Conservation (phyloP, 2,113 vertebrate genomes). For the Willisornis vidua region DNA sequence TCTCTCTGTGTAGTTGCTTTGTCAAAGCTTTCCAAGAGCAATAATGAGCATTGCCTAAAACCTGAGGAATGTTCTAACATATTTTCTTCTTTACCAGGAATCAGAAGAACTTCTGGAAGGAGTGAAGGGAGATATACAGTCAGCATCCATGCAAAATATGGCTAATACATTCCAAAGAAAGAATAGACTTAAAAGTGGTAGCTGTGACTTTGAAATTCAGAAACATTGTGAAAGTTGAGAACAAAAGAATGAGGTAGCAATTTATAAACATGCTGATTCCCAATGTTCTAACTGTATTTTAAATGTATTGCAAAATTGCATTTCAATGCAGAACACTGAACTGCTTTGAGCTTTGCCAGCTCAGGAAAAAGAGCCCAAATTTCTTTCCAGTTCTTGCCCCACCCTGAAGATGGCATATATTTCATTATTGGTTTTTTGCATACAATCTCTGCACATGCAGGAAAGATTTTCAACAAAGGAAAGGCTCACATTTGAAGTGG, state of each 20-base stretch:
- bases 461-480: background rate
- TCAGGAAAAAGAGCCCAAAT: background rate
- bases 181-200: background rate
- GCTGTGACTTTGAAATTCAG: background rate
- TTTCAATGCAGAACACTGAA: background rate
- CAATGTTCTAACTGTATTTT: background rate
- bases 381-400: background rate
- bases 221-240: background rate
- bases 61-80: slow-evolving; percentile 33
- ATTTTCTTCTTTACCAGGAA: slow-evolving; percentile 16
- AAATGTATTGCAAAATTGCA: background rate
- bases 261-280: background rate
- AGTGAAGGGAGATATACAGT: background rate
- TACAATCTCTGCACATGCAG: background rate
- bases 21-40: slow-evolving; percentile 18
- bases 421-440: background rate
- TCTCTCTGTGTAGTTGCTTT: background rate
- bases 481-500: background rate
- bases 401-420: background rate
- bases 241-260: background rate
- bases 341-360: background rate
- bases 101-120: background rate
- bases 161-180: background rate
- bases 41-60: slow-evolving; percentile 20
- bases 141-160: background rate